Base-by-base conservation (phyloP, 2,888 invertebrate species). In the Anorthoa munda region DNA sequence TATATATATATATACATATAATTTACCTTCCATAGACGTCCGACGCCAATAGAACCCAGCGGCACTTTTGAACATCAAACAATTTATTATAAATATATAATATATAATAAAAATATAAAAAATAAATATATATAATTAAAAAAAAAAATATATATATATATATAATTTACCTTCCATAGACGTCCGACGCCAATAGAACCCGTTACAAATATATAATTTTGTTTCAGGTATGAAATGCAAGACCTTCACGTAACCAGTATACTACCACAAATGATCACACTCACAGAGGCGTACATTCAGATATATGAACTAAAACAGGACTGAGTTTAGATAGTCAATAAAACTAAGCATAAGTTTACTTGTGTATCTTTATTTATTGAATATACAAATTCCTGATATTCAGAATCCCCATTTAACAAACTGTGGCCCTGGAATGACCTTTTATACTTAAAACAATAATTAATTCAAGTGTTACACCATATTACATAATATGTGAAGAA, bases 251-350 rank as follows among this genome's bases (percentile, higher is more conserved):
- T 99, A 0, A 99, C 98, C 12, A 99, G 99, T 93, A 99, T 99
- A 90, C 96, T 99, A 75, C 99, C 99, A 7, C 99, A 99, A 95
- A 99, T 99, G 99, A 99, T 99, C 78, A 99, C 99, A 0, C 97
- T 99, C 26, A 99, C 99, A 2, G 99, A 99, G 95, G 99, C 99
- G 5, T 99, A 99, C 92, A 99, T 99, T 91, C 99, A 99, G 94
- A 97, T 98, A 87, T 98, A 98, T 94, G 98, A 98, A 93, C 91
- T 96, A 68, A 96, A 96, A 78, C 94, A 95, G 91, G 96, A 96
- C 90, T 95, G 90, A 93, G 79, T 68, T 68, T 48, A 48, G 4
- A 61, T 59, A 77, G 66, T 68, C 67, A 90, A 91, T 89, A 91
- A 90, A 89, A 87, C 72, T 87, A 89, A 81, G 71, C 63, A 69